Base-by-base conservation (phyloP, 2,888 invertebrate species). In the Spilarctia lutea region DNA sequence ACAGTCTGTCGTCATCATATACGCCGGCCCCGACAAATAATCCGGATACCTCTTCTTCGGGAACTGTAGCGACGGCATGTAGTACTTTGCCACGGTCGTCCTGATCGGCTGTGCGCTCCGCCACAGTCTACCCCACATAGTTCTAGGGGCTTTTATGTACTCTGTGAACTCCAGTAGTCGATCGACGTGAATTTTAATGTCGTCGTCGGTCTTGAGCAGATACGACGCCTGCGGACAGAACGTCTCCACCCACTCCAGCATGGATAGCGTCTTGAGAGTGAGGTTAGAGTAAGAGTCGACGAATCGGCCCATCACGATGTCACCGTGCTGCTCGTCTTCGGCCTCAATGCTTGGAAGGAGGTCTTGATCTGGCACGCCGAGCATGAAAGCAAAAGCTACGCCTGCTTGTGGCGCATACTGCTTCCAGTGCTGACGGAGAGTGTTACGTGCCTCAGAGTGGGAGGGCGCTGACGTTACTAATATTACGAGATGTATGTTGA, bases 11-110 rank as follows among this genome's bases (percentile, higher is more conserved):
- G 98, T 97, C 91, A 99, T 91, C 72, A 99, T 94, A 94, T 99
- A 99, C 24, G 99, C 98, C 33, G 99, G 98, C 2, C 99, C 99
- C 3, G 99, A 99, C 24, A 98, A 97, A 92, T 99, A 99, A 89
- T 98, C 97, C 7, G 99, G 99, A 94, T 98, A 99, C 77, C 97
- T 96, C 67, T 81, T 83, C 20, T 97, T 97, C 85, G 97, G 96
- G 92, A 97, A 99, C 91, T 98, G 98, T 84, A 96, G 96, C 72
- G 96, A 96, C 20, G 98, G 97, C 76, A 99, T 98, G 94, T 97
- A 99, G 95, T 99, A 99, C 93, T 99, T 99, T 73, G 98, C 98
- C 88, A 97, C 97, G 87, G 97, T 97, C 87, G 98, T 98, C 75
- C 98, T 96, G 86, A 98, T 97, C 0, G 99, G 98, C 89, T 97